Conservation (phyloP, 2,113 vertebrate species). For the Seriola rivoliana region DNA sequence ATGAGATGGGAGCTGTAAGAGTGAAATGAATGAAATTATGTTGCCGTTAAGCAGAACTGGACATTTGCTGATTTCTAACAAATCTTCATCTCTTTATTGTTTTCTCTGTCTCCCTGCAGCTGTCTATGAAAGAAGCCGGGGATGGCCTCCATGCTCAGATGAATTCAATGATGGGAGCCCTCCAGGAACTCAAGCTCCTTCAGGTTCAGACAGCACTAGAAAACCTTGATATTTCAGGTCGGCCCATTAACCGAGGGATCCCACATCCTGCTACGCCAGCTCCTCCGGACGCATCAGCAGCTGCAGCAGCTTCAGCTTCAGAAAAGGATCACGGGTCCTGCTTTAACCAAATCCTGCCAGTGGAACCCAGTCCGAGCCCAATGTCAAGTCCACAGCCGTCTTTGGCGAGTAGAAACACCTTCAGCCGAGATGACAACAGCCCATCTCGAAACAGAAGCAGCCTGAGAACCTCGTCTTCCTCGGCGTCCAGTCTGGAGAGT, state of each 20-base stretch:
- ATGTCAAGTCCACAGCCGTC: conserved; percentile 50
- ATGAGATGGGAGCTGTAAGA: conserved; percentile 26
- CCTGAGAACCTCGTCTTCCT: conserved; percentile 67
- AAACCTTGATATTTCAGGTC: conserved; percentile 90
- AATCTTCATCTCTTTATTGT: not conserved
- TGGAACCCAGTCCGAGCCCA: conserved; percentile 18
- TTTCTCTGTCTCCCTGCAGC: conserved; percentile 54
- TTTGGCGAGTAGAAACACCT: conserved; percentile 58
- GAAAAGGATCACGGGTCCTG: not conserved
- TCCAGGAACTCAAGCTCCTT: conserved; percentile 97
- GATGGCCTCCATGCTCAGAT: conserved; percentile 97
- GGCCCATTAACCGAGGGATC: conserved; percentile 61
- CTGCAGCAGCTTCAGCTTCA: conserved; percentile 18
- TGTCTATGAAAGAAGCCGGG: conserved; percentile 97
- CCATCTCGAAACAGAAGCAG: conserved; percentile 69
- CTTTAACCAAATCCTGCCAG: conserved; percentile 14
- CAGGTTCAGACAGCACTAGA: conserved; percentile 94
- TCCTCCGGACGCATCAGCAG: conserved; percentile 8
- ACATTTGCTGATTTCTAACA: conserved; percentile 31
- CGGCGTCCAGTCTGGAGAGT: conserved; percentile 59
- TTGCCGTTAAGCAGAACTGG: conserved; percentile 30
- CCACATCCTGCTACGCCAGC: conserved; percentile 37
- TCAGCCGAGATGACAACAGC: conserved; percentile 40
- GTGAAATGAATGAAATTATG: conserved; percentile 33
- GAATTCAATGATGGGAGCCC: conserved; percentile 97